phyloP scores from a whole-genome alignment of 1,140 invertebrate species.

The Luehdorfia chinensis region DNA sequence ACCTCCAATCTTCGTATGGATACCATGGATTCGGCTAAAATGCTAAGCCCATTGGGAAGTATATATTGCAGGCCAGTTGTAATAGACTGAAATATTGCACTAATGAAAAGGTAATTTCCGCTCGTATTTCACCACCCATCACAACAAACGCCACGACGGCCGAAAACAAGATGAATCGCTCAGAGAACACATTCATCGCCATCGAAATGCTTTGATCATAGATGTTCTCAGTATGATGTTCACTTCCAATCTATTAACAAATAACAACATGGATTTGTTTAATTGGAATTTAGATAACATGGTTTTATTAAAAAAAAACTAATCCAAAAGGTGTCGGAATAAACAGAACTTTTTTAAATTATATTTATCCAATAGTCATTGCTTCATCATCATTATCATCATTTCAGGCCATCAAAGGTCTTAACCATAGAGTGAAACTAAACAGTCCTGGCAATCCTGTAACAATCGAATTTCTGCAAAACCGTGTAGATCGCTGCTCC shows the following conservation, averaged over 20 bases:
- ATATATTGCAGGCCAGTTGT: constrained; percentile 84
- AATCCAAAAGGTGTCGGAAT: too few relatives aligned
- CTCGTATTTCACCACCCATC: constrained; percentile 79
- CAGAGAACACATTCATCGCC: constrained; percentile 81
- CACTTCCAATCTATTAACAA: constrained; percentile 79
- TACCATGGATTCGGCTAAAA: constrained; percentile 79
- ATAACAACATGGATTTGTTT: too few relatives aligned
- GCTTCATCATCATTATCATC: too few relatives aligned
- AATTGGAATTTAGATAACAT: too few relatives aligned
- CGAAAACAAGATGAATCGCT: constrained; percentile 84
- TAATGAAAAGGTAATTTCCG: constrained; percentile 85
- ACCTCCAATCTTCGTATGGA: constrained; percentile 82
- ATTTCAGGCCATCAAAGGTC: too few relatives aligned
- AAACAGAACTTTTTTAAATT: too few relatives aligned
- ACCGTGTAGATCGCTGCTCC: too few relatives aligned
- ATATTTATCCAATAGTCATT: too few relatives aligned
- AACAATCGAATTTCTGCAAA: too few relatives aligned
- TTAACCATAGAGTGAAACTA: too few relatives aligned
- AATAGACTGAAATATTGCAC: constrained; percentile 86
- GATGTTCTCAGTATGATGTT: constrained; percentile 82
- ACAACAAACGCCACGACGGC: constrained; percentile 84
- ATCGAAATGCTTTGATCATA: constrained; percentile 83
- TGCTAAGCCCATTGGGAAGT: constrained; percentile 82
- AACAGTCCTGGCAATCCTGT: too few relatives aligned
- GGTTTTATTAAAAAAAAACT: too few relatives aligned